Conservation (phyloP, 2,113 vertebrate genomes). For the Chamaetylas fuelleborni region DNA sequence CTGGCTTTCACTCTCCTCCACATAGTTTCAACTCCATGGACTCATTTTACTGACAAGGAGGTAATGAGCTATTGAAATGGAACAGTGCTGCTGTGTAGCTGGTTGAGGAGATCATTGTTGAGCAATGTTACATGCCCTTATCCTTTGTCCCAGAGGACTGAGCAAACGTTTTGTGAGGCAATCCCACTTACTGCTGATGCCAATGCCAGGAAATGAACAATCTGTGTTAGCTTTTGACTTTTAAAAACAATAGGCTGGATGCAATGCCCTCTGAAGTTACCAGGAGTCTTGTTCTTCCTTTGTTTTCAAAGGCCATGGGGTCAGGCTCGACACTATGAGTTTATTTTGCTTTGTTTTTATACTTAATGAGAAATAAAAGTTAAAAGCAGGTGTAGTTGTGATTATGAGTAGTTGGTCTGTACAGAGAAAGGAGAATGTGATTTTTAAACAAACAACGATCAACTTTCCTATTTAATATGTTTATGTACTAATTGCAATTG, state of each 20-base stretch:
- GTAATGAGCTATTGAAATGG: slow-evolving; percentile 35
- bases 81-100: not conserved
- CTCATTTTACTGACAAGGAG: slow-evolving; percentile 19
- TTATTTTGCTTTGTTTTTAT: slow-evolving; percentile 18
- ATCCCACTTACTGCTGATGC: slow-evolving; percentile 48
- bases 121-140: slow-evolving; percentile 41
- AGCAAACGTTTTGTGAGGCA: slow-evolving; percentile 55
- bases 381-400: slow-evolving; percentile 20
- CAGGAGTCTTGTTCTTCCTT: slow-evolving; percentile 38
- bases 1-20: slow-evolving; percentile 15
- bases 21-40: not conserved
- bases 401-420: not conserved
- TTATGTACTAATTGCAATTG: not conserved
- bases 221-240: slow-evolving; percentile 60
- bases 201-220: slow-evolving; percentile 63
- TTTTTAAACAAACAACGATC: not conserved
- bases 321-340: not conserved
- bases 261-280: slow-evolving; percentile 53
- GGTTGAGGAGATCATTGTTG: slow-evolving; percentile 50
- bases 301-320: slow-evolving; percentile 26
- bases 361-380: slow-evolving; percentile 24
- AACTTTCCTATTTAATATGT: not conserved
- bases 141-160: slow-evolving; percentile 53
- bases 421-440: accelerated
- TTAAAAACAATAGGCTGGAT: slow-evolving; percentile 53